A percentile compares a stretch with the other conserved stretches of the same genome.
Conservation (phyloP, 1,140 invertebrate genomes). For the Homalodisca vitripennis region DNA sequence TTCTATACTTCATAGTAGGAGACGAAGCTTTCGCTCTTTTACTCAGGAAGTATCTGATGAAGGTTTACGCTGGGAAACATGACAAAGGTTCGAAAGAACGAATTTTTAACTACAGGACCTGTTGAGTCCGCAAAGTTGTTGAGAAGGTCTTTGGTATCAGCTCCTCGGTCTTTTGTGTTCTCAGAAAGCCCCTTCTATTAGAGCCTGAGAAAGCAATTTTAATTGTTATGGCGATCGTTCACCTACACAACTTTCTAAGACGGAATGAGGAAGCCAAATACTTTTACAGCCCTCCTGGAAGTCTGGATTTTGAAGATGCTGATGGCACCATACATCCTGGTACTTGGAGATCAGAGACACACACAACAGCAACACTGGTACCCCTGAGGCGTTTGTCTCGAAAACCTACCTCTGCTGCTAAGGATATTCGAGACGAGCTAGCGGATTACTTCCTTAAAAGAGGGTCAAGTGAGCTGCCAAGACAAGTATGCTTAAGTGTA, state of each 20-base stretch:
- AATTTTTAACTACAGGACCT: constrained; percentile 48
- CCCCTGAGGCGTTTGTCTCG: not conserved
- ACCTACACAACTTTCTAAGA: constrained; percentile 35
- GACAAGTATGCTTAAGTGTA: no score
- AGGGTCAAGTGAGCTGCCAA: not conserved
- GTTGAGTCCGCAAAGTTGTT: constrained; percentile 47
- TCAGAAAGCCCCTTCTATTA: constrained; percentile 44
- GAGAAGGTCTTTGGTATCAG: constrained; percentile 57
- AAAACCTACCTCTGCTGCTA: not conserved
- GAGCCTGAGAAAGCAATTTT: constrained; percentile 39
- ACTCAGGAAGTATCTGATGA: constrained; percentile 45
- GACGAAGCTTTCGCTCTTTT: constrained; percentile 49
- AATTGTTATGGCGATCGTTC: constrained; percentile 42
- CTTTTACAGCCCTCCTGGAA: not conserved
- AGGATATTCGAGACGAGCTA: not conserved
- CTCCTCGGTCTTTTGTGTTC: constrained; percentile 48
- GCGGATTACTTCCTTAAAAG: not conserved
- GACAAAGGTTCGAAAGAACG: constrained; percentile 46
- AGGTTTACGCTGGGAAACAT: constrained; percentile 51
- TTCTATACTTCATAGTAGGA: constrained; percentile 49
- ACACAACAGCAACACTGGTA: not conserved
- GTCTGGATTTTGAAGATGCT: no score
- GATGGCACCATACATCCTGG: not conserved
- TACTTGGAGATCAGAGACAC: not conserved
- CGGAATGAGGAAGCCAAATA: not conserved